Percentiles rank a stretch among this genome's conserved stretches.
These are phyloP conservation scores for Styela clava DNA, from an alignment of 23 tunicate genomes.

Conservation along the genomic window DNA sequence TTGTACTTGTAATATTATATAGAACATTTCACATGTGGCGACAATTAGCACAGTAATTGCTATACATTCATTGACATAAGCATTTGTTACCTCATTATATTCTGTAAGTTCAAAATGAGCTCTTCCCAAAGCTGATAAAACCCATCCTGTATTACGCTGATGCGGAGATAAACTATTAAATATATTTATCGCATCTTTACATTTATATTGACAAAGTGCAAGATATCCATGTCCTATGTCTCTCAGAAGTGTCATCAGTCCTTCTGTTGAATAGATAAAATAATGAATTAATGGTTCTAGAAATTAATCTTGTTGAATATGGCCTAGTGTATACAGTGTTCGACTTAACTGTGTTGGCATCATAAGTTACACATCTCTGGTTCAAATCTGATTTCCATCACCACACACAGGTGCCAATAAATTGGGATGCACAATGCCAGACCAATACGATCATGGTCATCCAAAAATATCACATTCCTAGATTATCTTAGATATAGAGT, in stretches of 20 bases:
- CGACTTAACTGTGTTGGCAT: too few species aligned
- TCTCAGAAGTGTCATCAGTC: constrained; percentile 49
- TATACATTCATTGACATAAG: too few species aligned
- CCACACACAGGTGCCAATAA: not conserved
- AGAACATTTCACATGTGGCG: too few species aligned
- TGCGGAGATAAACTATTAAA: constrained; percentile 65
- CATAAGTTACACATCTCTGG: too few species aligned
- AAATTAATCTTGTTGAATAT: not conserved
- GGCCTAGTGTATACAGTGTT: too few species aligned
- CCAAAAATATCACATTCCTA: too few species aligned
- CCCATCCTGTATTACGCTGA: constrained; percentile 70
- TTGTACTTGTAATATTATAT: too few species aligned
- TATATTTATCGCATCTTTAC: constrained; percentile 51
- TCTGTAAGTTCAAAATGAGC: constrained; percentile 88
- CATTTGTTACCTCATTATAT: constrained; percentile 66
- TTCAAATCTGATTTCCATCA: too few species aligned
- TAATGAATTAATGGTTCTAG: not conserved
- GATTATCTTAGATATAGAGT: too few species aligned
- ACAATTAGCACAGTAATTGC: too few species aligned
- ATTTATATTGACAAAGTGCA: constrained; percentile 70
- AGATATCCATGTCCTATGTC: constrained; percentile 64
- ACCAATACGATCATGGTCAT: too few species aligned
- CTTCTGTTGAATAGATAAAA: constrained; percentile 47
- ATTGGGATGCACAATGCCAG: too few species aligned
- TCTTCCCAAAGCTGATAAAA: constrained; percentile 58